Base-by-base conservation (phyloP, 2,113 vertebrate species). In the Pseudorasbora parva region DNA sequence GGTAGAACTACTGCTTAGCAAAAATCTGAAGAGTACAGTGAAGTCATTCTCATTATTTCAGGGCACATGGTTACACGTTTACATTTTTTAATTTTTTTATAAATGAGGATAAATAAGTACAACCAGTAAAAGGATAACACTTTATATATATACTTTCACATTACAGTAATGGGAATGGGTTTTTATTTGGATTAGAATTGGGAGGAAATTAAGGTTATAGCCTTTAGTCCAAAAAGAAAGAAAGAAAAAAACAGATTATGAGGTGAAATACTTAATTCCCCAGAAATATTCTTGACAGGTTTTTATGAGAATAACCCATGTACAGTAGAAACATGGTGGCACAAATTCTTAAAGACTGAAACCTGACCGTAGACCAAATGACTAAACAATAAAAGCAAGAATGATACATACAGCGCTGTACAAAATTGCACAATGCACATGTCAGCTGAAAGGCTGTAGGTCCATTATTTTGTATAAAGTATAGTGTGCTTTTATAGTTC, bases 311-410 rank as follows among this genome's bases (percentile, higher is more conserved):
- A 23, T 72, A 72, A 72, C n/a, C n/a, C n/a, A 7, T 71, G 71
- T 19, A 74, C 8, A 74, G 25, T 30, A 30, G 14, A 74, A 25
- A 17, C 72, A 74, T 17, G 45, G 41, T 71, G 21, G 11, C 68
- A 45, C 15, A 41, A 59, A n/a, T 0, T 0, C 9, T 25, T 15
- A n/a, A 41, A 41, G 54, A 21, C 21, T 0, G 54, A 5, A 17
- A 3, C 11, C 54, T 75, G 21, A 59, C 4, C 33, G 0, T 15
- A 43, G 5, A 23, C 49, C 37, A 78, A 60, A 59, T 0, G 33
- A 37, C 33, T 43, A 78, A 78, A 78, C 30, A 77, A 59, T 77
- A 77, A 57, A 77, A 77, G 37, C 14, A 78, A 78, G 41, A 8
- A 45, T 17, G 27, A 43, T 11, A 6, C 56, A 78, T 11, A 47